Percentiles rank a stretch among this genome's conserved stretches.
Evolutionary conservation across 2,113 vertebrate species (phyloP).

Genomic region (Sprattus sprattus): DNA sequence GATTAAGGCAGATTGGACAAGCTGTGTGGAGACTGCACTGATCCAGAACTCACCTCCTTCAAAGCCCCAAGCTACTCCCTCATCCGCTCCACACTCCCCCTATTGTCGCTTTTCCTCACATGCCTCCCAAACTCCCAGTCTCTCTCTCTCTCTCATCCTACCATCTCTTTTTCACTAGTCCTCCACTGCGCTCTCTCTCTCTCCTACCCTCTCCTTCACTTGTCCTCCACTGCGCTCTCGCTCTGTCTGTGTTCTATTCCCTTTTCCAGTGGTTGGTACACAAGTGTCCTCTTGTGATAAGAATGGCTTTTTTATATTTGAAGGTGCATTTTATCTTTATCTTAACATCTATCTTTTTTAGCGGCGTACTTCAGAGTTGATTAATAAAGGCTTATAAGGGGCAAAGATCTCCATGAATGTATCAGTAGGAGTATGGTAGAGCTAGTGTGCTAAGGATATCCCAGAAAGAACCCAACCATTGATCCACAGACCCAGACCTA

Average conservation of each 20-base stretch:
- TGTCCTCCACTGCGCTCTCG: too few species aligned
- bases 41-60: not conserved
- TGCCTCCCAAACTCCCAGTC: not conserved
- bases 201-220: slow-evolving; percentile 62
- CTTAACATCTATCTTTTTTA: not conserved
- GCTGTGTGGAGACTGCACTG: not conserved
- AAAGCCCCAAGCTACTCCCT: not conserved
- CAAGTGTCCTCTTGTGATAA: not conserved
- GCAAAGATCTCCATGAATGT: not conserved
- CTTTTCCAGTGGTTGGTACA: not conserved
- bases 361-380: not conserved
- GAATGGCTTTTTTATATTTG: not conserved
- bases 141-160: slow-evolving; percentile 15
- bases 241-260: slow-evolving; percentile 23
- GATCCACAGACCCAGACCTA: not conserved
- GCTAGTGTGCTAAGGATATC: not conserved
- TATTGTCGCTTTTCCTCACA: not conserved
- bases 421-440: too few species aligned
- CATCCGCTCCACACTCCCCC: not conserved
- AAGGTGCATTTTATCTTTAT: not conserved
- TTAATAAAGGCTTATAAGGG: not conserved
- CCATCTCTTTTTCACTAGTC: slow-evolving; percentile 62
- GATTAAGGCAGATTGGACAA: not conserved
- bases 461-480: not conserved
- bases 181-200: slow-evolving; percentile 31